Percentiles rank a stretch among this genome's conserved stretches.
phyloP scores from a whole-genome alignment of 2,797 vertebrate genomes.

The Gymnopithys bicolor region DNA sequence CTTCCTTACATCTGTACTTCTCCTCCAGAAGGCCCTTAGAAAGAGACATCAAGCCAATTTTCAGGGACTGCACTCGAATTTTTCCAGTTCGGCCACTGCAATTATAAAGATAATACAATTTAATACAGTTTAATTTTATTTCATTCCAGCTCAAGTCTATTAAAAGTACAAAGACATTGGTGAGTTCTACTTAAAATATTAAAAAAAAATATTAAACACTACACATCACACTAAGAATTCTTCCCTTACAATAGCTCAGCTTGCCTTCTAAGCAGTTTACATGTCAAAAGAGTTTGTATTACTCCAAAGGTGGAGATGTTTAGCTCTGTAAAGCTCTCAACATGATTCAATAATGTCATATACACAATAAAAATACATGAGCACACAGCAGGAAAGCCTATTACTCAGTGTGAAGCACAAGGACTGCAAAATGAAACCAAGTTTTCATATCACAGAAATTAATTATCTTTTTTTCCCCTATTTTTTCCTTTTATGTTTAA shows the following conservation, averaged over 20 bases:
- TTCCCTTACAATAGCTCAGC: constrained; percentile 17
- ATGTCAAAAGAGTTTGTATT: background rate
- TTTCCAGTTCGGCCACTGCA: constrained; percentile 94
- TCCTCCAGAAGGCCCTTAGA: constrained; percentile 96
- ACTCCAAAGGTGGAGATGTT: constrained; percentile 20
- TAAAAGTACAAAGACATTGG: background rate
- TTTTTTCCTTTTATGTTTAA: background rate
- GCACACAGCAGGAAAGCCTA: constrained; percentile 5
- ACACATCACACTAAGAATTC: constrained; percentile 5
- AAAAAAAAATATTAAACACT: constrained; percentile 1
- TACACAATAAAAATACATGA: background rate
- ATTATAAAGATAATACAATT: constrained; percentile 51
- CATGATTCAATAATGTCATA: constrained; percentile 33
- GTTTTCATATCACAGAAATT: background rate
- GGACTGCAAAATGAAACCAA: constrained; percentile 1
- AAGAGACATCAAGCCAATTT: constrained; percentile 94
- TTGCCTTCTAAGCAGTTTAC: background rate
- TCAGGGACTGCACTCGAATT: constrained; percentile 93
- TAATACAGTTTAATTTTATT: background rate
- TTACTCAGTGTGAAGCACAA: background rate
- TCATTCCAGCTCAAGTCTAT: background rate
- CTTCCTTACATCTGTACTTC: constrained; percentile 94
- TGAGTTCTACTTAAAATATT: background rate
- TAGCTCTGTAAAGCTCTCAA: background rate
- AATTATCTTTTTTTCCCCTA: background rate